Percentiles rank a stretch among this genome's conserved stretches.
Conservation (phyloP, 2,888 invertebrate genomes). For the Epinotia brunnichana region DNA sequence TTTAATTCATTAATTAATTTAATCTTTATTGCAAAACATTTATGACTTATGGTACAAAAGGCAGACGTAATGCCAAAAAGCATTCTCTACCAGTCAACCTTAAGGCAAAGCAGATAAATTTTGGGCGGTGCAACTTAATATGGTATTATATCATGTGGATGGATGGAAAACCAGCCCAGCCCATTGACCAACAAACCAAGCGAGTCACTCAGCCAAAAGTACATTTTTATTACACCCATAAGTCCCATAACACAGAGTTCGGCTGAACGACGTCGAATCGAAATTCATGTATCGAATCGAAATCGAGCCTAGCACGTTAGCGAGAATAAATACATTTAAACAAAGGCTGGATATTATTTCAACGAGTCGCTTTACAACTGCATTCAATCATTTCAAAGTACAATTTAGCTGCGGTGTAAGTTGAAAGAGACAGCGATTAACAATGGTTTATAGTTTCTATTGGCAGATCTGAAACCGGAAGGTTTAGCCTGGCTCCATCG, state of each 20-base stretch:
- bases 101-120: no score
- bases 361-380: conserved; percentile 75
- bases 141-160: no score
- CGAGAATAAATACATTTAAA: conserved; percentile 61
- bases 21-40: no score
- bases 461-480: no score
- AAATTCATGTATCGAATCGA: conserved; percentile 15
- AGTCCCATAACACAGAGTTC: conserved; percentile 1
- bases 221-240: conserved; percentile 8
- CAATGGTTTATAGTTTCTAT: no score
- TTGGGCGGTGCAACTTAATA: no score
- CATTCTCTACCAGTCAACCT: no score
- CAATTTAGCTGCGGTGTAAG: conserved; percentile 68
- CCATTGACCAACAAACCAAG: background rate
- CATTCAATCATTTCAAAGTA: conserved; percentile 80
- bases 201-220: background rate
- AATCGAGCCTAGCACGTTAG: conserved; percentile 19
- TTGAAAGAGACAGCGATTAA: conserved; percentile 46
- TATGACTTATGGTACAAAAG: no score
- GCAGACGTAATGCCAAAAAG: no score
- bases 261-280: conserved; percentile 2
- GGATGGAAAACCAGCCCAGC: no score
- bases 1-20: no score
- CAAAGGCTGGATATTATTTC: conserved; percentile 66
- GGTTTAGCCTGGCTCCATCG: no score